Conservation (phyloP, 2,113 vertebrate species). For the Epinephelus fuscoguttatus region DNA sequence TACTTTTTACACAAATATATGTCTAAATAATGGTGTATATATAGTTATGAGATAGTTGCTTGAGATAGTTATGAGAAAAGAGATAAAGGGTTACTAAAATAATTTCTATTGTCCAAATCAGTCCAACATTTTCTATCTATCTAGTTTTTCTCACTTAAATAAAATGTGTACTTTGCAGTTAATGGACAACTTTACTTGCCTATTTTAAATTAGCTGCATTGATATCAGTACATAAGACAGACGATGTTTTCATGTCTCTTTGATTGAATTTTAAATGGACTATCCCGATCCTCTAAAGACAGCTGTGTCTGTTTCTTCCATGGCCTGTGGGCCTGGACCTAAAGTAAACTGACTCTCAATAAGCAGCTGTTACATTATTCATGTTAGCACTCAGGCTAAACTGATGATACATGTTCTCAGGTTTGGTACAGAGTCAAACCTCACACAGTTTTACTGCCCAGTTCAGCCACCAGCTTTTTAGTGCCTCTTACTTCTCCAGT, state of each 20-base stretch:
- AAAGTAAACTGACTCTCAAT: conserved; percentile 5
- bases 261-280: neutral
- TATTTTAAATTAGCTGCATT: neutral
- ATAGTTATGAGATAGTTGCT: too few species aligned
- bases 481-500: neutral
- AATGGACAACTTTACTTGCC: neutral
- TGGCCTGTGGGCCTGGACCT: neutral
- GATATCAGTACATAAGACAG: neutral
- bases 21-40: too few species aligned
- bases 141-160: neutral
- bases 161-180: neutral
- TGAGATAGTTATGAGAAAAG: too few species aligned
- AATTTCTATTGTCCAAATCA: too few species aligned
- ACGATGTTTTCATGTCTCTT: neutral
- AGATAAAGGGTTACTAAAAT: too few species aligned
- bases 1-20: too few species aligned
- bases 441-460: conserved; percentile 11
- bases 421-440: conserved; percentile 18
- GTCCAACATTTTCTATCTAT: too few species aligned
- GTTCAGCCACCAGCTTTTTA: neutral
- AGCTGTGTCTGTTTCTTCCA: neutral
- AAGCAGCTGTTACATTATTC: neutral
- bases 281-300: neutral
- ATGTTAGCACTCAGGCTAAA: neutral
- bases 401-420: neutral